phyloP scores from a whole-genome alignment of 2,888 invertebrate species.

The Tholera decimalis region DNA sequence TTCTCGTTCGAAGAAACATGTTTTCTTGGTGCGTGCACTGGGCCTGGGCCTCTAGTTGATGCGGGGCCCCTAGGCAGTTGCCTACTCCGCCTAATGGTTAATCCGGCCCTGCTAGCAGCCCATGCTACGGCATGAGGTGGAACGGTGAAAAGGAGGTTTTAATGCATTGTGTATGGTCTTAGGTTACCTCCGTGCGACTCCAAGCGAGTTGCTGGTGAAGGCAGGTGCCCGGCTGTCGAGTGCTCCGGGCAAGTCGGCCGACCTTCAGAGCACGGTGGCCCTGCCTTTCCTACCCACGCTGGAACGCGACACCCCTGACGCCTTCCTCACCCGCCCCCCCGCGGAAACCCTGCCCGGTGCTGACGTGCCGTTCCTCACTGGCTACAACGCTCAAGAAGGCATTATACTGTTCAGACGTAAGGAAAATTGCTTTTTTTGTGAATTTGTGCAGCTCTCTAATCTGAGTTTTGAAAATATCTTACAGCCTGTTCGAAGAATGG shows the following conservation, averaged over 20 bases:
- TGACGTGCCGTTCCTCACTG: constrained; percentile 92
- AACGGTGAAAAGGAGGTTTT: neutral
- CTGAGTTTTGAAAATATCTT: too few species aligned
- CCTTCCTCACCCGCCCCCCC: constrained; percentile 91
- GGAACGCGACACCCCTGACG: constrained; percentile 82
- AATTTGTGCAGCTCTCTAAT: too few species aligned
- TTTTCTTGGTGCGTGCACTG: too few species aligned
- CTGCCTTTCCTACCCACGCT: constrained; percentile 92
- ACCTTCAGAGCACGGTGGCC: constrained; percentile 91
- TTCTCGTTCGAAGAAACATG: too few species aligned
- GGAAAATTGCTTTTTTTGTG: constrained; percentile 66
- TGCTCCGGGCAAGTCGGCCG: constrained; percentile 81
- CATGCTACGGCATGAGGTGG: too few species aligned
- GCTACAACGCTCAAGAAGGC: constrained; percentile 93
- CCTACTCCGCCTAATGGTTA: too few species aligned
- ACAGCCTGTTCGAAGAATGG: too few species aligned
- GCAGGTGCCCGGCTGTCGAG: constrained; percentile 90
- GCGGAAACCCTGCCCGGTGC: constrained; percentile 86
- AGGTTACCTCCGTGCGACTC: constrained; percentile 91
- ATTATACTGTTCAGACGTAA: constrained; percentile 92
- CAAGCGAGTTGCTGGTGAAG: constrained; percentile 91
- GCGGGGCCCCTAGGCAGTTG: too few species aligned
- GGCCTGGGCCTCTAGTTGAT: too few species aligned
- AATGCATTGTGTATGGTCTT: neutral
- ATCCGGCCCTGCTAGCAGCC: too few species aligned